These are phyloP conservation scores for Platypus cylindrus DNA, from an alignment of 2,888 invertebrate genomes.

Conservation along the genomic window DNA sequence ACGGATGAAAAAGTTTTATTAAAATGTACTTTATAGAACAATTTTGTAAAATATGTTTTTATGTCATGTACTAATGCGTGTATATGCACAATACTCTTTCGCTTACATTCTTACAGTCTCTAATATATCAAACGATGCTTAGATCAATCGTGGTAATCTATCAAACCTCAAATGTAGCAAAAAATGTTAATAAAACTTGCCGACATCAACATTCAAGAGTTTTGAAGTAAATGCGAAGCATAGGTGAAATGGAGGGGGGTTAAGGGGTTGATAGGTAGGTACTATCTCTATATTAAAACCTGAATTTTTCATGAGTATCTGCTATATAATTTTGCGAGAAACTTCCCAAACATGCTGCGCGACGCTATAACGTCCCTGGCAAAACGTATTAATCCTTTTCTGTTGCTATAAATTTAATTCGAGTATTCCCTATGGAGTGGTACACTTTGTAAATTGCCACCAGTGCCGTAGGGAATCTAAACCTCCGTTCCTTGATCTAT, in stretches of 20 bases:
- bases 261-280: constrained; percentile 4
- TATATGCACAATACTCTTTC: too few species aligned
- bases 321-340: constrained; percentile 11
- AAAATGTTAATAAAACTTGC: constrained; percentile 10
- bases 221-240: too few species aligned
- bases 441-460: constrained; percentile 11
- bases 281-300: constrained; percentile 14
- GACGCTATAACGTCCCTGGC: constrained; percentile 2
- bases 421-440: constrained; percentile 9
- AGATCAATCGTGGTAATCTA: too few species aligned
- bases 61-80: too few species aligned
- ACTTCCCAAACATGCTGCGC: not conserved
- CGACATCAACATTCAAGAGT: too few species aligned
- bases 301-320: constrained; percentile 14
- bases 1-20: too few species aligned
- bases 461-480: constrained; percentile 10
- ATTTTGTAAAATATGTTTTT: too few species aligned
- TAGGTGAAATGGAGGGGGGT: too few species aligned
- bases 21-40: too few species aligned
- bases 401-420: constrained; percentile 14
- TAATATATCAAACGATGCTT: too few species aligned
- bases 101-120: too few species aligned
- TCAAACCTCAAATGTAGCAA: too few species aligned
- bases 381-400: constrained; percentile 15
- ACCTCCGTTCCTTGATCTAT: not conserved